A percentile compares a stretch with the other conserved stretches of the same genome.
These are phyloP conservation scores for Lonchura striata DNA, from an alignment of 2,113 vertebrate species.

Conservation along the genomic window DNA sequence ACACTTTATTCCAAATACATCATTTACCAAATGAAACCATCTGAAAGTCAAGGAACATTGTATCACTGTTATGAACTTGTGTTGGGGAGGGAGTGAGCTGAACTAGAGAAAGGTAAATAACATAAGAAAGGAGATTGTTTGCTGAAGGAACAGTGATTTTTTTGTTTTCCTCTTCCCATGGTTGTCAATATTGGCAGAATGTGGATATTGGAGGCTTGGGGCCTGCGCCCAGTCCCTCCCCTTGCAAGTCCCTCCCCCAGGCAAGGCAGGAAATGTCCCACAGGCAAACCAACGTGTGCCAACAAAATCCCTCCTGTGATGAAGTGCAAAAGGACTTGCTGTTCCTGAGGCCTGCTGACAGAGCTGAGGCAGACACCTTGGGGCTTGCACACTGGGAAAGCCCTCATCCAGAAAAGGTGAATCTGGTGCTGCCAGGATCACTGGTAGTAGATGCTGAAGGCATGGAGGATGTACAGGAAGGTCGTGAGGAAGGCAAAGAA, in stretches of 20 bases:
- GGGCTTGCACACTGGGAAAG: neutral
- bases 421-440: neutral
- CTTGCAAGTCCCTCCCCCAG: fast-evolving
- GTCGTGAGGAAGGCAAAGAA: slow-evolving; percentile 42
- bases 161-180: neutral
- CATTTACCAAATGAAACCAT: neutral
- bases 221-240: neutral
- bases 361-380: neutral
- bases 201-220: neutral
- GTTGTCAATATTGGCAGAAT: neutral
- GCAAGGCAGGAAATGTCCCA: neutral
- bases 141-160: neutral
- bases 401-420: fast-evolving
- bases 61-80: neutral
- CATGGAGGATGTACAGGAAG: slow-evolving; percentile 51
- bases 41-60: neutral
- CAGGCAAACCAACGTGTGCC: fast-evolving
- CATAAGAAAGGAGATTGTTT: neutral
- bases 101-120: neutral
- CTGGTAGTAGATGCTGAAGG: slow-evolving; percentile 63
- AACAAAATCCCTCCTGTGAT: neutral
- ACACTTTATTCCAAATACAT: neutral
- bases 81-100: neutral
- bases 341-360: neutral
- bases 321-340: neutral